Base-by-base conservation (phyloP, 2,888 invertebrate species). In the Trissolcus japonicus region DNA sequence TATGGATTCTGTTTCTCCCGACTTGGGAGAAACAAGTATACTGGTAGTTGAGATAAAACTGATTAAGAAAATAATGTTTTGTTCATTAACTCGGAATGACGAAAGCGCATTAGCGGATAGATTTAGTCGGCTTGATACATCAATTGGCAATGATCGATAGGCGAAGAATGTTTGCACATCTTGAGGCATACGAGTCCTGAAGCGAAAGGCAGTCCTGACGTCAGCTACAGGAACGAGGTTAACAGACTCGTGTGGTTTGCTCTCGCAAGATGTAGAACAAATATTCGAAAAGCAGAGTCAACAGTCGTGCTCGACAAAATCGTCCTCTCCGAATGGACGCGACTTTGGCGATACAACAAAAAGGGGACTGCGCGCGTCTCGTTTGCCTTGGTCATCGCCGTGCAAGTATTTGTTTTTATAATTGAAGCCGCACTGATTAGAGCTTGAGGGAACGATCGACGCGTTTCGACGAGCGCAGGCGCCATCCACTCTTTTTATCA, bases 161-260 rank as follows among this genome's bases (percentile, higher is more conserved):
- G 77, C 78, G 80, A 77, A 73, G 80, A 81, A 50, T 75, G 80
- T 72, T 81, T 84, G 86, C 80, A 82, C 84, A 83, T 86, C 85
- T 83, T 79, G 82, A 84, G 85, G 84, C 84, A 83, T 85, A 83
- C 85, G 82, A 85, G 83, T 80, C 81, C 80, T 67, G 81, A 83
- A 86, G 86, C 82, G 87, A 85, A 87, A 86, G 85, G 86, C 83
- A 87, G 86, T 74, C 66, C 71, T 87, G 88, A 88, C 88, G 88
- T 88, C 87, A 87, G 46, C 16, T 78, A 82, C 76, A 80, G 83
- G 85, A 88, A 87, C 84, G 87, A 87, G 88, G 87, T 85, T 87
- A 87, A 86, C 25, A 46, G 61, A 25, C 43, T 40, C 40, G 35
- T 29, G 40, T 29, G 16, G 60, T 19, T 51, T 13, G 51, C 51